Evolutionary conservation across 2,888 invertebrate genomes (phyloP).

Genomic region (Tinea pellionella): DNA sequence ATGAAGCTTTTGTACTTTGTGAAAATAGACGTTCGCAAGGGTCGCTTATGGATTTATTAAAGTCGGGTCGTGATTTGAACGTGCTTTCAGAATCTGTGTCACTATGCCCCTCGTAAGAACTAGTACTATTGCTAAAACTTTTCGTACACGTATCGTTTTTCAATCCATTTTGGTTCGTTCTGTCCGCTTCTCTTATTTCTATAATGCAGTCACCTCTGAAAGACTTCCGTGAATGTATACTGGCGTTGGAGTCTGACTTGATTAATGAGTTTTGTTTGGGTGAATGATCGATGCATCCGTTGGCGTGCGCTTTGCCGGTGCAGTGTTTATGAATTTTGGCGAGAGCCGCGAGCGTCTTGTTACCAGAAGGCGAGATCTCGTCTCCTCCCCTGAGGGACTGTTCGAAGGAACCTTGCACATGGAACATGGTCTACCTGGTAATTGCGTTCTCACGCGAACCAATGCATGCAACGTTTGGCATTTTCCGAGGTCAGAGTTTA

Average conservation of each 20-base stretch:
- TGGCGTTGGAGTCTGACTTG: slow-evolving; percentile 58
- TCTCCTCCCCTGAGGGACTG: slow-evolving; percentile 69
- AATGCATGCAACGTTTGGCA: slow-evolving; percentile 34
- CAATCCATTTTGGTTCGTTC: slow-evolving; percentile 29
- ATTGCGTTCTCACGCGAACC: slow-evolving; percentile 35
- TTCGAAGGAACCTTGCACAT: slow-evolving; percentile 68
- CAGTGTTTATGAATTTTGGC: slow-evolving; percentile 78
- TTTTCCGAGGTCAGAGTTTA: slow-evolving; percentile 45
- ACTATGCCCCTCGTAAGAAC: slow-evolving; percentile 74
- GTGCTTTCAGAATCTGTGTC: slow-evolving; percentile 74
- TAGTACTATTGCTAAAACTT: slow-evolving; percentile 71
- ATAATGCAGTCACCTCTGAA: slow-evolving; percentile 52
- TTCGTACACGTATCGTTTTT: slow-evolving; percentile 46
- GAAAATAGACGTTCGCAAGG: slow-evolving; percentile 65
- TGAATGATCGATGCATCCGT: slow-evolving; percentile 71
- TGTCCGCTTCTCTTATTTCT: slow-evolving; percentile 52
- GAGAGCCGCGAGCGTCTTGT: slow-evolving; percentile 62
- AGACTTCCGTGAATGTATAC: slow-evolving; percentile 54
- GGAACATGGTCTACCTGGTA: slow-evolving; percentile 41
- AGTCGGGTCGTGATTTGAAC: slow-evolving; percentile 41
- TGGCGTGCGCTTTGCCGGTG: slow-evolving; percentile 81
- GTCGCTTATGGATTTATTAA: slow-evolving; percentile 31
- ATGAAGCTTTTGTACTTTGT: slow-evolving; percentile 69
- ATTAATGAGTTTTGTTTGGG: slow-evolving; percentile 48
- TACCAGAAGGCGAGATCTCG: slow-evolving; percentile 54